phyloP scores from a whole-genome alignment of 2,797 vertebrate genomes.

The Rhabdomys pumilio region DNA sequence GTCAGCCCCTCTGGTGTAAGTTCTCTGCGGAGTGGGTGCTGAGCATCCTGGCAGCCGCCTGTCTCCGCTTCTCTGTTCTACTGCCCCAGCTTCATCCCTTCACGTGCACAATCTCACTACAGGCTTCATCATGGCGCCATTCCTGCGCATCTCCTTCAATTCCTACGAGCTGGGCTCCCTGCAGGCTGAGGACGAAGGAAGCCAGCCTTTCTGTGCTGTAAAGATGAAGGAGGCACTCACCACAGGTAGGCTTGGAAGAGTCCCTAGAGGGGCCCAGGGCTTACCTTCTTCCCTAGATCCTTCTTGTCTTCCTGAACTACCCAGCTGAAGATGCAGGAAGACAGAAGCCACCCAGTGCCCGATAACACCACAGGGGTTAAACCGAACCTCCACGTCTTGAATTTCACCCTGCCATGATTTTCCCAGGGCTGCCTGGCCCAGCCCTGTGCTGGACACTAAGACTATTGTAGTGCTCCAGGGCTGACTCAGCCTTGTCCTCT shows the following conservation, averaged over 20 bases:
- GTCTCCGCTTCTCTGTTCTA: not conserved
- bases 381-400: not conserved
- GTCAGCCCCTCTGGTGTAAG: not conserved
- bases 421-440: not conserved
- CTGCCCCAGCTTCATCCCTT: not conserved
- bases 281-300: not conserved
- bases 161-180: constrained; percentile 93
- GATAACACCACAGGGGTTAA: not conserved
- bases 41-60: not conserved
- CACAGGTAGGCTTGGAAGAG: constrained; percentile 92
- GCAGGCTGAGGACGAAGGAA: constrained; percentile 85
- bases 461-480: not conserved
- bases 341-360: not conserved
- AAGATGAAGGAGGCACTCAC: constrained; percentile 98
- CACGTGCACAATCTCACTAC: not conserved
- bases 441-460: not conserved
- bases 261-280: not conserved
- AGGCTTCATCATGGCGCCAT: constrained; percentile 94
- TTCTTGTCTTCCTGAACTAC: not conserved
- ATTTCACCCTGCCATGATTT: not conserved
- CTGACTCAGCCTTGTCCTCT: not conserved
- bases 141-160: constrained; percentile 96
- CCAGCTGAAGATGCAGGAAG: not conserved
- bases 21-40: not conserved
- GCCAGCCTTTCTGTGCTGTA: constrained; percentile 95